Conservation (phyloP, 2,888 invertebrate species). For the Ichneumon xanthorius region DNA sequence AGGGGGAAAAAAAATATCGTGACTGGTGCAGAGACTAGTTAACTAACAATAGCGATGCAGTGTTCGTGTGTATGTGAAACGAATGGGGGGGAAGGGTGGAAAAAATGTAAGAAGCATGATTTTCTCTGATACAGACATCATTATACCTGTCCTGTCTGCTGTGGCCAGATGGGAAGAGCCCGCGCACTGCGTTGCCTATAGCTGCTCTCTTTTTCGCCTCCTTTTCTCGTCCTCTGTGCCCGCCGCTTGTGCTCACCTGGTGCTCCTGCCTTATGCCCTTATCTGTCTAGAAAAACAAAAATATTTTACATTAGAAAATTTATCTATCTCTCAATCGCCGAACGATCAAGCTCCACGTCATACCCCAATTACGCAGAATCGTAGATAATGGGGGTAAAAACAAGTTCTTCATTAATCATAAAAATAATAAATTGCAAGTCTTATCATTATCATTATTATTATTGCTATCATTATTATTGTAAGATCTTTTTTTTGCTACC, state of each 20-base stretch:
- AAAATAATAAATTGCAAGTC: no score
- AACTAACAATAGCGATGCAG: constrained; percentile 23
- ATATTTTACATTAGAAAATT: constrained; percentile 4
- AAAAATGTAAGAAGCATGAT: constrained; percentile 81
- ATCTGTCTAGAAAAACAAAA: constrained; percentile 75
- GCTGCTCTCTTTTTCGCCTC: constrained; percentile 84
- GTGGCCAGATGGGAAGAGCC: constrained; percentile 84
- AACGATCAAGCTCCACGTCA: not conserved
- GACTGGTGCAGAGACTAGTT: no score
- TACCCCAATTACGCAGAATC: not conserved
- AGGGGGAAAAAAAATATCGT: not conserved
- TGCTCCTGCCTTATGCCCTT: constrained; percentile 80
- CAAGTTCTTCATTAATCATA: no score
- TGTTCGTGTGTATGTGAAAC: constrained; percentile 16
- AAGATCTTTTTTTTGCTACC: no score
- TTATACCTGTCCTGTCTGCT: constrained; percentile 85
- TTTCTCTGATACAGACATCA: constrained; percentile 84
- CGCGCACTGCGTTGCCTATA: constrained; percentile 84
- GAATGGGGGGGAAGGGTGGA: constrained; percentile 20
- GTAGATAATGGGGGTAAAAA: no score
- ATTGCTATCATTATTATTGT: no score
- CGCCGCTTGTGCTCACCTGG: constrained; percentile 79
- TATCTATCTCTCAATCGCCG: not conserved
- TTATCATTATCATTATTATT: no score
- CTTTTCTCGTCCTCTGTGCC: constrained; percentile 80